Base-by-base conservation (phyloP, 2,797 vertebrate genomes). In the Botia almorhae region DNA sequence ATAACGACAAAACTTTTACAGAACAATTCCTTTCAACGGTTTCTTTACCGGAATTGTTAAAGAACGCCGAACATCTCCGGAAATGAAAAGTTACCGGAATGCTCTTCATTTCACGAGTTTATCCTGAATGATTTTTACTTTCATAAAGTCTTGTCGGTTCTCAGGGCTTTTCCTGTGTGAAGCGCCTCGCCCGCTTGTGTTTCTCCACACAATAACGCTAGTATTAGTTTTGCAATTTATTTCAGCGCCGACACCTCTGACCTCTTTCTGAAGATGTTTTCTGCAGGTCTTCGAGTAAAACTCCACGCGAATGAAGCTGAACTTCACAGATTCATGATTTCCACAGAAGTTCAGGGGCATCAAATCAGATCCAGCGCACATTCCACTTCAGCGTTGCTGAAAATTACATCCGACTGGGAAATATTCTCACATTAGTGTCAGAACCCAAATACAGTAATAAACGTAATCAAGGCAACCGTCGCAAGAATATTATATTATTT, bases 311-410 rank as follows among this genome's bases (percentile, higher is more conserved):
- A n/a, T 53, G 73, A 83, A 56, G 82, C 68, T 33, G 39, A 81
- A 81, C 58, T 43, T 36, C 68, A 33, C 60, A 39, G 78, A 55
- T 56, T n/a, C 51, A 78, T n/a, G n/a, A n/a, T n/a, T n/a, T n/a
- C n/a, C n/a, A n/a, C n/a, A n/a, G 74, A 81, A 77, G 69, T 81
- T 81, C 77, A 53, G 76, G 63, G 63, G 64, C 46, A 46, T 70
- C 36, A 51, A 74, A 65, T 70, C 70, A 78, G 65, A 75, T 46
- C 29, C 50, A 69, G 55, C 63, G 64, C 63, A 56, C 43, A 48
- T 43, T 78, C 36, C 0, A 16, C 65, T 69, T 26, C 46, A 43
- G 29, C 7, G 65, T 26, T 36, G n/a, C 36, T 39, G 11, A 78
- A 33, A 33, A 19, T 48, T 43, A 68, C 29, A 56, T 26, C 3